Base-by-base conservation (phyloP, 2,113 vertebrate species). In the Arizona elegans region DNA sequence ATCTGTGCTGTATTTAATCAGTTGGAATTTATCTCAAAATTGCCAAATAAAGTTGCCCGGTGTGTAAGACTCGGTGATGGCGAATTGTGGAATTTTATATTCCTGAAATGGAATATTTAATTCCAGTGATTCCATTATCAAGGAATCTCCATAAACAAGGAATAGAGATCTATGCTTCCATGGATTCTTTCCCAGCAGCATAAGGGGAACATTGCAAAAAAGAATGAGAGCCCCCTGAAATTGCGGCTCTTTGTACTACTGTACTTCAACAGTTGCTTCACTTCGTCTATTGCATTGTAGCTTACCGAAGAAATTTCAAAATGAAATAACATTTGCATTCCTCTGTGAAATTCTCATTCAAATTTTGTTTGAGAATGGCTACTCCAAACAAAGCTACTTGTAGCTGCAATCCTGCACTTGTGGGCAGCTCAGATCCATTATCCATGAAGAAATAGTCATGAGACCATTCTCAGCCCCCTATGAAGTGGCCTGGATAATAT, bases 361-460 rank as follows among this genome's bases (percentile, higher is more conserved):
- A 98, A 97, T 95, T 96, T 98, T 87, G 97, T 96, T 24, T 99
- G 8, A 99, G 98, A 58, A 98, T 96, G 56, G 98, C 91, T 91
- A 99, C 95, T 93, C 99, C 99, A 94, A 98, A 98, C 19, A 98
- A 93, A 8, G 98, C 98, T 91, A 99, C 97, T 58, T 98, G 98
- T 23, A 99, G 96, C 21, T 98, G 99, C n/a, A 99, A 94, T 62
- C 99, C 99, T 87, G 98, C 97, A 53, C 98, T 97, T 0, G 99
- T 99, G 90, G 99, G 98, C 8, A 99, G 96, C 65, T 97, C 97
- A 94, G 99, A 98, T 89, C 97, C 97, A 55, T 98, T 98, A 95
- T 99, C 99, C 98, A 99, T 98, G 96, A 99, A 99, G 94, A 99
- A 98, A 94, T 99, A 99, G 95, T 96, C 92, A 98, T 99, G 1